Percentiles rank a stretch among this genome's conserved stretches.
These are phyloP conservation scores for Australoheros facetus DNA, from an alignment of 2,797 vertebrate species.

Conservation along the genomic window DNA sequence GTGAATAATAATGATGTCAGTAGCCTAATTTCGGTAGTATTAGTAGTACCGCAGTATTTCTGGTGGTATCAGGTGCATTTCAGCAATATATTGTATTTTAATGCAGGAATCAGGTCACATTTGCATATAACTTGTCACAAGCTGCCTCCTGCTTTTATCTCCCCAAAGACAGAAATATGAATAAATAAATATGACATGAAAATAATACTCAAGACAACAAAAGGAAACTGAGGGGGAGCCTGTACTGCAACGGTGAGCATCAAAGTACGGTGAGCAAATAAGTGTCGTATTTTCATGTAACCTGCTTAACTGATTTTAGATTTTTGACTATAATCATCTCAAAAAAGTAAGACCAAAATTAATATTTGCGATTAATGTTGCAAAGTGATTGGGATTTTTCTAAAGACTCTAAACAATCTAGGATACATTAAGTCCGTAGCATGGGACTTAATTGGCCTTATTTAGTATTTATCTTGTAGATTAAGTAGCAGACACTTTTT, in stretches of 20 bases:
- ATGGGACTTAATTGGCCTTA: background rate
- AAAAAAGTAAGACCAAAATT: background rate
- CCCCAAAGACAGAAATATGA: accelerated
- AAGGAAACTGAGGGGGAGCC: too few species aligned
- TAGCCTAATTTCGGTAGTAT: background rate
- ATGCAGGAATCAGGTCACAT: background rate
- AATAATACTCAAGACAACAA: accelerated
- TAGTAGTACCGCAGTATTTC: accelerated
- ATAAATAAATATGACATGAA: background rate
- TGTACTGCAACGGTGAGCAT: background rate
- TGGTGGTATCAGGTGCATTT: background rate
- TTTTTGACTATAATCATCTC: background rate
- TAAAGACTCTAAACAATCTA: background rate
- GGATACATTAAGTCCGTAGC: background rate
- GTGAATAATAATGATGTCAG: background rate
- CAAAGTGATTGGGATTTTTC: background rate
- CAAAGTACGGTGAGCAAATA: background rate
- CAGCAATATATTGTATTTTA: background rate
- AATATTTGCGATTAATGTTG: background rate
- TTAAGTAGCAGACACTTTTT: background rate
- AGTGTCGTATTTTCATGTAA: background rate
- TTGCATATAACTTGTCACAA: background rate
- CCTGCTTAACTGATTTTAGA: background rate
- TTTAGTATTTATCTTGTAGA: background rate
- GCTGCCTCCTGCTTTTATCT: background rate